Evolutionary conservation across 2,113 vertebrate species (phyloP).

Genomic region (Rafetus swinhoei): DNA sequence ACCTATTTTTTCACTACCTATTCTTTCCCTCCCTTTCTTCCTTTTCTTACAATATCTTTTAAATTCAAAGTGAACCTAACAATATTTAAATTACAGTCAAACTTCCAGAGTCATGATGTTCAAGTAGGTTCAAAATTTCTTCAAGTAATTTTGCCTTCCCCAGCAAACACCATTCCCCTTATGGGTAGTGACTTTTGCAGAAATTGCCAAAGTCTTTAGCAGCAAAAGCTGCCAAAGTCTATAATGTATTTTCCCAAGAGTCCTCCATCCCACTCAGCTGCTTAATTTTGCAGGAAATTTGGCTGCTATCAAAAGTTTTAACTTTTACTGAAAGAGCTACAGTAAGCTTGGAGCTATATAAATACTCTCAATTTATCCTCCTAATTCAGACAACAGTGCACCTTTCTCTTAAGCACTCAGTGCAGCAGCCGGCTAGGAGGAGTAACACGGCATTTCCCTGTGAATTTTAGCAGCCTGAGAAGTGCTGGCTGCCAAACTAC

Average conservation of each 20-base stretch:
- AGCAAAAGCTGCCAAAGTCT: conserved; percentile 4
- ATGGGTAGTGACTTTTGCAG: neutral
- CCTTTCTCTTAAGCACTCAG: neutral
- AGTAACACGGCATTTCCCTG: neutral
- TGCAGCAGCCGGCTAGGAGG: neutral
- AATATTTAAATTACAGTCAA: neutral
- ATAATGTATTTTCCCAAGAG: neutral
- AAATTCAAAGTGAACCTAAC: neutral
- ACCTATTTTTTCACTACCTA: neutral
- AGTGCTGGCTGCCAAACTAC: neutral
- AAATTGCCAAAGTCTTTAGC: neutral
- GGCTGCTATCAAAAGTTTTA: neutral
- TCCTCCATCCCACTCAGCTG: neutral
- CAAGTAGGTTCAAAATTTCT: neutral
- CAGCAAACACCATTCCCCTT: neutral
- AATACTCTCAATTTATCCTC: neutral
- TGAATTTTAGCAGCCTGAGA: neutral
- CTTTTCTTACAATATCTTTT: neutral
- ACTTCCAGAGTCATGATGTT: neutral
- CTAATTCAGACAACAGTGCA: neutral
- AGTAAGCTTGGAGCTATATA: neutral
- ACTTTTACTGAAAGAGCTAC: neutral
- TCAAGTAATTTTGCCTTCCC: neutral
- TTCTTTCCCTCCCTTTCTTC: neutral
- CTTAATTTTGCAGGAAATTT: neutral